Base-by-base conservation (phyloP, 2,113 vertebrate genomes). In the Aspiorhynchus laticeps region DNA sequence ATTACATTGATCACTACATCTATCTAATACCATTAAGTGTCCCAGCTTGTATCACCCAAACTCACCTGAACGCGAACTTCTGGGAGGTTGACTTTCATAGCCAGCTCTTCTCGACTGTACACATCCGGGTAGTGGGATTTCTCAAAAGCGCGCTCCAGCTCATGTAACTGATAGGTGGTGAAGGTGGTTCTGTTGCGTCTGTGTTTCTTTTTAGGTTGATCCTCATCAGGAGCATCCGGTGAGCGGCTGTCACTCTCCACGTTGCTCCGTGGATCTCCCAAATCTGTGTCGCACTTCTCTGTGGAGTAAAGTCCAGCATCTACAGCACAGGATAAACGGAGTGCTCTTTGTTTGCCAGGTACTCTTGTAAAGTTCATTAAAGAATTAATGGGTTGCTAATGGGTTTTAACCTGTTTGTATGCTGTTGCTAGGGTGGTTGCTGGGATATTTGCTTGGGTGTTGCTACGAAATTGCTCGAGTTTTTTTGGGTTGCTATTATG, bases 51-150 rank as follows among this genome's bases (percentile, higher is more conserved):
- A 51, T 56, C 48, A 24, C 8, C 24, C 17, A 21, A 53, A 67
- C 73, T 26, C 93, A 98, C 97, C 97, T 98, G 98, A 36, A 97
- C 97, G 4, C 97, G 95, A 88, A 97, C 97, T 89, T 98, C 96
- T 0, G 97, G 97, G 53, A 98, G 93, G 92, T 97, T 98, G 91
- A 98, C 97, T 88, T 97, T 97, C 96, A 97, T 96, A 11, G 97
- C 97, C 88, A 97, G 88, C 90, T 98, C 97, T 89, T 98, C 97
- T 0, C 96, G 95, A 90, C 97, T 98, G 93, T 97, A 97, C 21
- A 97, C 95, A 7, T 99, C 97, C 0, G 97, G 98, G 90, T 98
- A 98, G 92, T 98, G 97, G 51, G 97, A 98, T 89, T 97, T 97
- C 92, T 98, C 97, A 0, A 98, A 98, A 15, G 97, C 98, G 10